phyloP scores from a whole-genome alignment of 2,797 vertebrate genomes.

The Anabas testudineus region DNA sequence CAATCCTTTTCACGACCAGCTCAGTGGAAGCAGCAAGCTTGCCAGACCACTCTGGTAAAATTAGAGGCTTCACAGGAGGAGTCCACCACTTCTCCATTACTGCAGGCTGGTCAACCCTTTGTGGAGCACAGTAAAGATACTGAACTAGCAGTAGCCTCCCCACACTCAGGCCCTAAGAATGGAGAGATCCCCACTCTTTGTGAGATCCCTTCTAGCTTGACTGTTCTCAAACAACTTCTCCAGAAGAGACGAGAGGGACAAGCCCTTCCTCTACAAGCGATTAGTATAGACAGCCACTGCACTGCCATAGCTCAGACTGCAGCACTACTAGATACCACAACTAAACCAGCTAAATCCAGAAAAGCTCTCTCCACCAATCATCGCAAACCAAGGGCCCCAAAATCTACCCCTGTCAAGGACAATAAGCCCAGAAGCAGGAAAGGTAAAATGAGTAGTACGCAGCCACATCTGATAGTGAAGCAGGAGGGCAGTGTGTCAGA shows the following conservation, averaged over 20 bases:
- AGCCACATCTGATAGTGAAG: slow-evolving; percentile 70
- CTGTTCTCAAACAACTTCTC: slow-evolving; percentile 93
- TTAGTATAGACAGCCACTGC: slow-evolving; percentile 64
- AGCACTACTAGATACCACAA: slow-evolving; percentile 68
- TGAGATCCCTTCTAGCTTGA: slow-evolving; percentile 90
- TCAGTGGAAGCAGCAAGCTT: slow-evolving; percentile 79
- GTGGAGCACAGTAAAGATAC: slow-evolving; percentile 29
- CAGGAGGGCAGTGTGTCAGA: slow-evolving; percentile 83
- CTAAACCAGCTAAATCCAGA: slow-evolving; percentile 83
- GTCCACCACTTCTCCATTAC: slow-evolving; percentile 6
- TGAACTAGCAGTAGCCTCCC: slow-evolving; percentile 27
- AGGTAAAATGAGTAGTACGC: slow-evolving; percentile 77
- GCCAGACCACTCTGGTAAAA: slow-evolving; percentile 73
- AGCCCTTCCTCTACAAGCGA: slow-evolving; percentile 73
- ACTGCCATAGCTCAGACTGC: slow-evolving; percentile 75
- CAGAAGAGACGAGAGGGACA: slow-evolving; percentile 89
- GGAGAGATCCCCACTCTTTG: slow-evolving; percentile 79
- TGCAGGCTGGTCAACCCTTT: slow-evolving; percentile 12
- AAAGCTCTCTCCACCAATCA: slow-evolving; percentile 78
- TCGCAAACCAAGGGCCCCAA: slow-evolving; percentile 87
- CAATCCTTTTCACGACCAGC: slow-evolving; percentile 38
- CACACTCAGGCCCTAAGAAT: slow-evolving; percentile 70
- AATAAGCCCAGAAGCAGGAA: slow-evolving; percentile 85
- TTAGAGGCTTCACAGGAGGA: slow-evolving; percentile 69
- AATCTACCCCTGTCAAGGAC: slow-evolving; percentile 83